Evolutionary conservation across 2,797 vertebrate species (phyloP), one percentile per base, ranked within the genome.

Genomic region (Synaphobranchus kaupii): DNA sequence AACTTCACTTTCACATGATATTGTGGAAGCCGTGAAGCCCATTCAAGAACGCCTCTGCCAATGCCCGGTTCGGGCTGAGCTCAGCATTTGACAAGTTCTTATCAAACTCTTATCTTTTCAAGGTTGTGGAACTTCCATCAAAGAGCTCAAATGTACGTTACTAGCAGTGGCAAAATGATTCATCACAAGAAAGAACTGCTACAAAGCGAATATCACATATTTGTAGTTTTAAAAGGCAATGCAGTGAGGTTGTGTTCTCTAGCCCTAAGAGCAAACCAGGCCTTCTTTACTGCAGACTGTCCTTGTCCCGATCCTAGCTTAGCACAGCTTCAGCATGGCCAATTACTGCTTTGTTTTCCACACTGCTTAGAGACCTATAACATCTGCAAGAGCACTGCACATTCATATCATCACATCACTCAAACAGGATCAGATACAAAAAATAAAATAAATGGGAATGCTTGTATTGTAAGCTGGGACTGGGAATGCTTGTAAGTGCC

Each of bases 1-100:
- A 84, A 39, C 58, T 82, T 82, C 34, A 54, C 86, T 47, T 66
- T 68, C 86, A 87, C 80, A 83, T 81, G 28, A 83, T 86, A 68
- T 47, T 63, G 60, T 68, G 83, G 86, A 87, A 83, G 86, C 60
- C 60, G 50, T 44, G 80, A 48, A 84, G 22, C 20, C 52, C 17
- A 17, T 68, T 83, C 28, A 17, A 28, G 58, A 17, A 68, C 28
- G 22, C 10, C 22, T 81, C 22, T n/a, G 47, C 47, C 78, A 50
- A 47, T 48, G 20, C 58, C 39, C 15, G 10, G 52, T 34, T 34
- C 63, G 60, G 80, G 60, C n/a, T 80, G 52, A 58, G 4, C 44
- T 31, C 47, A 71, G 60, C 80, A 54, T 17, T 82, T 48, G 20
- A 83, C 47, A 50, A 68, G 58, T 66, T 81, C 58, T 87, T 83